Evolutionary conservation across 2,888 invertebrate genomes (phyloP).

Genomic region (Tuta absoluta): DNA sequence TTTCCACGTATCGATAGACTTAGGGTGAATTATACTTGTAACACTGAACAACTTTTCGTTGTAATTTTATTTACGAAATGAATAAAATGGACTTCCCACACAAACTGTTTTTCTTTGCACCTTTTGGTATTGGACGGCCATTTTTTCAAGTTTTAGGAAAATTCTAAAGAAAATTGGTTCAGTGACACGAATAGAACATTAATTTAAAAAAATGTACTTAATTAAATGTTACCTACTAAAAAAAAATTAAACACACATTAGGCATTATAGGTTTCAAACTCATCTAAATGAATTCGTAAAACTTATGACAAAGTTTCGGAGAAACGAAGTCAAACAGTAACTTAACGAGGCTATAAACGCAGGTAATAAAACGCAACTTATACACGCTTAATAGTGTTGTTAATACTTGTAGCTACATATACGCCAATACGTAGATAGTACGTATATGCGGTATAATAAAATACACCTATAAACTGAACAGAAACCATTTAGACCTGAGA

Average conservation of each 20-base stretch:
- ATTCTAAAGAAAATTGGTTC: no score
- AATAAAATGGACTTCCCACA: no score
- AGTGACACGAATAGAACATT: no score
- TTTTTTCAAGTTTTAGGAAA: no score
- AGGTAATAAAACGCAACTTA: slow-evolving; percentile 51
- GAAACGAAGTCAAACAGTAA: slow-evolving; percentile 31
- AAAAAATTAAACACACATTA: neutral
- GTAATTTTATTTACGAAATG: no score
- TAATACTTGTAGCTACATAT: slow-evolving; percentile 37
- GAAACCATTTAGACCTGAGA: slow-evolving; percentile 44
- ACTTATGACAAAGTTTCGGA: slow-evolving; percentile 34
- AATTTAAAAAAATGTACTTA: no score
- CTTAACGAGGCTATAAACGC: slow-evolving; percentile 54
- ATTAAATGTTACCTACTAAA: neutral
- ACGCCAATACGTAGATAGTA: slow-evolving; percentile 26
- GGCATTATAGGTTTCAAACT: neutral
- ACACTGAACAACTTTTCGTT: no score
- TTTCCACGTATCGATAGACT: no score
- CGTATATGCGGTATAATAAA: slow-evolving; percentile 48
- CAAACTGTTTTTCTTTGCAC: no score
- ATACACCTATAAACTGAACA: slow-evolving; percentile 47
- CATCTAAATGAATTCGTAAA: slow-evolving; percentile 24
- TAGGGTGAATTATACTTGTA: no score
- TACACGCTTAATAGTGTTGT: slow-evolving; percentile 49
- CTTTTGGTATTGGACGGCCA: no score